phyloP scores from a whole-genome alignment of 1,140 invertebrate species.

The Hydropsyche tenuis region DNA sequence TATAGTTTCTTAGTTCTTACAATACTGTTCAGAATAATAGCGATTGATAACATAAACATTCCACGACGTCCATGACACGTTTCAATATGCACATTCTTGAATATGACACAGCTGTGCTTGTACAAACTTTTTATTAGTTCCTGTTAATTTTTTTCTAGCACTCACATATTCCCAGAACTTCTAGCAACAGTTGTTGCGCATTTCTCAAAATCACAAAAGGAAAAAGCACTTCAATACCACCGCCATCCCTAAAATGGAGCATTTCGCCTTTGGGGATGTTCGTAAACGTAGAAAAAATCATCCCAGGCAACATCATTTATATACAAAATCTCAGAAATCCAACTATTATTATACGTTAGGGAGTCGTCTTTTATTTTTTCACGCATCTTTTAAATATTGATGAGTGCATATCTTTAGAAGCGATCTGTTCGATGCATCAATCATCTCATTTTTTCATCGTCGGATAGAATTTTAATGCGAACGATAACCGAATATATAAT shows the following conservation, averaged over 20 bases:
- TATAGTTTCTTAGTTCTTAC: no score
- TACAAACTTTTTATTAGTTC: constrained; percentile 7
- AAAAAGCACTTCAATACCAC: constrained; percentile 13
- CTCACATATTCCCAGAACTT: neutral
- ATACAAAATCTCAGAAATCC: no score
- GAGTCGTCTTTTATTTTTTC: neutral
- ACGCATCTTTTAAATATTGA: constrained; percentile 9
- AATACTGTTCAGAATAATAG: no score
- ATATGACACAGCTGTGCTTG: constrained; percentile 11
- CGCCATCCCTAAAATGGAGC: no score
- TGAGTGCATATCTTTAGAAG: neutral
- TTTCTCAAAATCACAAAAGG: neutral
- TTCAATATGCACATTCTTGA: constrained; percentile 4
- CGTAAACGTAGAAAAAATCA: no score
- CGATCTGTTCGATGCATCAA: neutral
- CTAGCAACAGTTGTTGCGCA: constrained; percentile 1
- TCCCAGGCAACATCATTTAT: no score
- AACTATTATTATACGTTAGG: no score
- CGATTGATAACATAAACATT: no score
- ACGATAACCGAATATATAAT: no score
- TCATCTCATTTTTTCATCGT: neutral
- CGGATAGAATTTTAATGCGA: no score
- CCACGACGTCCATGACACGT: neutral
- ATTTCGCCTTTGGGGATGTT: no score
- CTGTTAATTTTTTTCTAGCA: constrained; percentile 3